phyloP scores from a whole-genome alignment of 2,797 vertebrate species.

The Sphenodon punctatus region DNA sequence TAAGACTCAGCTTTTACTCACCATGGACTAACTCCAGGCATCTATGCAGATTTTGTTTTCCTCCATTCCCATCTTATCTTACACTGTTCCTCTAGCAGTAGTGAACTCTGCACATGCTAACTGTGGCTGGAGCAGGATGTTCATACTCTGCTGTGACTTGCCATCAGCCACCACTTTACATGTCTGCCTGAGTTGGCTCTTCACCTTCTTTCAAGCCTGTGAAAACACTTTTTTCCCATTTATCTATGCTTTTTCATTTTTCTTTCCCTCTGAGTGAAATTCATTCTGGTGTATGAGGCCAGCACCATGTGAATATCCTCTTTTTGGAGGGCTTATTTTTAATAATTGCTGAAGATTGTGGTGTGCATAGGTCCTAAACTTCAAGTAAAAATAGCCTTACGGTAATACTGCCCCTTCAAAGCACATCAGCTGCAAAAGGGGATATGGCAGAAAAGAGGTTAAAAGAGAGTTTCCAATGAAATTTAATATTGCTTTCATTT shows the following conservation, averaged over 20 bases:
- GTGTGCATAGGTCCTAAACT: background rate
- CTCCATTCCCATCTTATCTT: fast-evolving
- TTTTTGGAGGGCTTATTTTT: too few relatives aligned
- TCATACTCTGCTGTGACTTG: background rate
- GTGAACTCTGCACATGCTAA: background rate
- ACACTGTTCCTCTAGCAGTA: background rate
- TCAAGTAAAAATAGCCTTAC: background rate
- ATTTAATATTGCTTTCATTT: background rate
- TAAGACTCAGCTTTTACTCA: background rate
- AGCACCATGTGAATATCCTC: fast-evolving
- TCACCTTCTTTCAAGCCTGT: background rate
- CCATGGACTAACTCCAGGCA: background rate
- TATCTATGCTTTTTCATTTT: background rate
- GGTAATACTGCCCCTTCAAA: background rate
- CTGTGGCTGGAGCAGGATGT: background rate
- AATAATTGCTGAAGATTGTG: background rate
- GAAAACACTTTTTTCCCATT: background rate
- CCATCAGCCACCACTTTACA: background rate
- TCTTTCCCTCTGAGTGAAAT: background rate
- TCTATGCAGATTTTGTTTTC: background rate
- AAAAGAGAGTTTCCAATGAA: background rate
- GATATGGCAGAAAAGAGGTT: background rate
- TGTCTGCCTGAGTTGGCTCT: background rate
- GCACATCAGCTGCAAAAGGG: background rate
- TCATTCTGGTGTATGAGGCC: background rate